A percentile compares a stretch with the other conserved stretches of the same genome.
Evolutionary conservation across 2,888 invertebrate species (phyloP).

Genomic region (Mayetiola destructor): DNA sequence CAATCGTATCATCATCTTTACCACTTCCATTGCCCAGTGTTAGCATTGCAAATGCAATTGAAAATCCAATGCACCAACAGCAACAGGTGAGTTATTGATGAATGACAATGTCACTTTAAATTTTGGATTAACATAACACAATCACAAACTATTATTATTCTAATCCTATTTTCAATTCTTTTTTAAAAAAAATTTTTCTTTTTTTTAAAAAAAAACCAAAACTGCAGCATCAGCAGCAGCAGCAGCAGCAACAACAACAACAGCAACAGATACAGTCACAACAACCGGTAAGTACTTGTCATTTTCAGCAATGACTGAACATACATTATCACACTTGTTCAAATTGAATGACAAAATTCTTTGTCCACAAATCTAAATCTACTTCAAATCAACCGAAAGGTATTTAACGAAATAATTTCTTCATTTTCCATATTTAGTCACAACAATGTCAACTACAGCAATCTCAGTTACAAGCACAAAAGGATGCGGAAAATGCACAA

Average conservation of each 20-base stretch:
- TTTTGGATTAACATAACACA: background rate
- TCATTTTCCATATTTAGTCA: background rate
- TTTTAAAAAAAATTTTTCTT: too few relatives aligned
- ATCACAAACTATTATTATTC: background rate
- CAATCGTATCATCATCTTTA: constrained; percentile 13
- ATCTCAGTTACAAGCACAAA: constrained; percentile 13
- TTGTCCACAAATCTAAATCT: too few relatives aligned
- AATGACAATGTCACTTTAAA: constrained; percentile 24
- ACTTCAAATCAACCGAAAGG: background rate
- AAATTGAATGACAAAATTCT: too few relatives aligned
- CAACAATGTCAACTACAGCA: background rate
- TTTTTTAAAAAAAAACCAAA: too few relatives aligned
- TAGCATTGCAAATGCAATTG: constrained; percentile 38
- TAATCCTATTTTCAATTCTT: too few relatives aligned
- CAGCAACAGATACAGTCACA: constrained; percentile 23
- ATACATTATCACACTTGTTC: too few relatives aligned
- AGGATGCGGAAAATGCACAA: background rate
- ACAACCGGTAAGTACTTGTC: too few relatives aligned
- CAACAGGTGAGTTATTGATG: constrained; percentile 30
- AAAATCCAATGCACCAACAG: constrained; percentile 30
- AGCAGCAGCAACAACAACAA: constrained; percentile 19
- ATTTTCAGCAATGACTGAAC: constrained; percentile 21
- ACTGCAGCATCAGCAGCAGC: constrained; percentile 19
- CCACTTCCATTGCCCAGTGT: constrained; percentile 19
- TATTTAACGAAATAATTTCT: background rate